phyloP scores from a whole-genome alignment of 2,797 vertebrate species.

The Sciurus vulgaris region DNA sequence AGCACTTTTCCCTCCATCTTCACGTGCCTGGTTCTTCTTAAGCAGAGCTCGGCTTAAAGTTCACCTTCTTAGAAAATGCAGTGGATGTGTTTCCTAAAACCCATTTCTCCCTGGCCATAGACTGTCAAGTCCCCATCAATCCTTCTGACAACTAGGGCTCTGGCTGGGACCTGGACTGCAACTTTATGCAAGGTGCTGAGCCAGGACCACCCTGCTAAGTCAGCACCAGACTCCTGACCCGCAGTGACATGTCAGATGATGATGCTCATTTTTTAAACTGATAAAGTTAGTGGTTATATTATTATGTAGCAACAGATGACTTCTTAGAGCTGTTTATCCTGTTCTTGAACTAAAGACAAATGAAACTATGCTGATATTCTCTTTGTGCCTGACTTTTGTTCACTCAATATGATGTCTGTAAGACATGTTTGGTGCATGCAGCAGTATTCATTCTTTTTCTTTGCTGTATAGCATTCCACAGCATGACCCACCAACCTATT shows the following conservation, averaged over 20 bases:
- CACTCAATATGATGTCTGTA: rapidly evolving
- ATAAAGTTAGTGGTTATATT: background rate
- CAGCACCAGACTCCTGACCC: background rate
- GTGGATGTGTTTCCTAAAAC: background rate
- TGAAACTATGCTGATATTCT: background rate
- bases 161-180: background rate
- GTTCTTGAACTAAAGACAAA: background rate
- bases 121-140: background rate
- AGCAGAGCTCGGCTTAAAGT: background rate
- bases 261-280: background rate
- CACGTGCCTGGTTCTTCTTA: rapidly evolving
- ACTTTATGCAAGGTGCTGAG: background rate
- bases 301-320: rapidly evolving
- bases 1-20: background rate
- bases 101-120: background rate
- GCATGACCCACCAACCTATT: rapidly evolving
- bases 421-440: rapidly evolving
- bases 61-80: background rate
- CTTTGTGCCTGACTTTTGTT: background rate
- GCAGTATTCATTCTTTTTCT: background rate
- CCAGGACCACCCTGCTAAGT: background rate
- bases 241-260: background rate
- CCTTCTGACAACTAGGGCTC: no score
- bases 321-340: background rate
- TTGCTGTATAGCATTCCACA: background rate